Conservation (phyloP, 2,797 vertebrate genomes). For the Kryptopterus vitreolus region DNA sequence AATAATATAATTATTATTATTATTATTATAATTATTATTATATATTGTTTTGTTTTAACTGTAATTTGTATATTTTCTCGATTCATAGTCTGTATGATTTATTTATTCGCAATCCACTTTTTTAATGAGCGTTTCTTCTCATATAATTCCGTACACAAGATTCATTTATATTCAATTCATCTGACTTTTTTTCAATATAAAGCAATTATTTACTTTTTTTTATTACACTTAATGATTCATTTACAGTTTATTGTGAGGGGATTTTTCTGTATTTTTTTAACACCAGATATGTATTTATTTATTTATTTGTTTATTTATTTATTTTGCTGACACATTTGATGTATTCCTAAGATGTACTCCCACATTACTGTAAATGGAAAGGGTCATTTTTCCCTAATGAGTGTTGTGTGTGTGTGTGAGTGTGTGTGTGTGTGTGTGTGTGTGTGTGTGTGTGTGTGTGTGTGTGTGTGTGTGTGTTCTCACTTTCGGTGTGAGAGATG, state of each 20-base stretch:
- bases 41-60: background rate
- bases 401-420: background rate
- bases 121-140: background rate
- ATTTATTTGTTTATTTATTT: too few species aligned
- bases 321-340: too few species aligned
- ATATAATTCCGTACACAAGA: background rate
- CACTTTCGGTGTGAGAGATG: constrained; percentile 45
- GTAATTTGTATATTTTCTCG: background rate
- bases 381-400: background rate
- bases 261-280: too few species aligned
- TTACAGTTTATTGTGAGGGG: background rate
- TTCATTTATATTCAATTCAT: background rate
- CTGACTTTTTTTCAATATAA: background rate
- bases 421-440: background rate
- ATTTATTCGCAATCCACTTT: too few species aligned
- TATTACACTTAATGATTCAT: background rate
- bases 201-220: background rate
- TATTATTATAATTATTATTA: background rate
- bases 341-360: too few species aligned
- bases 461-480: constrained; percentile 33
- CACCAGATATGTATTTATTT: too few species aligned
- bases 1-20: too few species aligned
- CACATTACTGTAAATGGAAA: background rate
- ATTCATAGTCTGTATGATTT: background rate
- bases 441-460: constrained; percentile 5